These are phyloP conservation scores for Microcebus jonahi DNA, from an alignment of 2,113 vertebrate species.

Conservation along the genomic window DNA sequence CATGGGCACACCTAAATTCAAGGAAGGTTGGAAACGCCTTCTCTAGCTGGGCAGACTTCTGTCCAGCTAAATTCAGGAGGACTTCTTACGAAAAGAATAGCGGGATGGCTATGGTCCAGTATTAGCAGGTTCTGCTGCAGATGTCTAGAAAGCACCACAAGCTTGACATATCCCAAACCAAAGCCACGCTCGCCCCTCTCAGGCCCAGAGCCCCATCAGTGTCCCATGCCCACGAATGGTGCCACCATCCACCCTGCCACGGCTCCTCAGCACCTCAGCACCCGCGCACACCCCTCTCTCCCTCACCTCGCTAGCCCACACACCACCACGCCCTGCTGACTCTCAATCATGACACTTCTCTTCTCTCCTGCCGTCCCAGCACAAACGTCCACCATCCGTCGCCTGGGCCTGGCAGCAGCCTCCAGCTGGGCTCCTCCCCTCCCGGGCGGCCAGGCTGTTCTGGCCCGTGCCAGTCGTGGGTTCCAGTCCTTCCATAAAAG, in stretches of 20 bases:
- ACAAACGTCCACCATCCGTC: background rate
- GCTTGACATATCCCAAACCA: background rate
- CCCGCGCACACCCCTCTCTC: background rate
- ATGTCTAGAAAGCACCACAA: background rate
- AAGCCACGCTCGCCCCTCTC: background rate
- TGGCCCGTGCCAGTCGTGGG: background rate
- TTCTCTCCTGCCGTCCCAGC: background rate
- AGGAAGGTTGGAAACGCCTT: background rate
- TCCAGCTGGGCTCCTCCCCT: background rate
- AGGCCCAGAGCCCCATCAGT: background rate
- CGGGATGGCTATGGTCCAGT: background rate
- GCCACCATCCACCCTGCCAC: accelerated
- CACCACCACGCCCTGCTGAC: background rate
- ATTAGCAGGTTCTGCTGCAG: background rate
- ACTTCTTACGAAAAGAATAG: background rate
- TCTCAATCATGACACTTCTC: background rate
- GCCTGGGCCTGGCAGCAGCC: background rate
- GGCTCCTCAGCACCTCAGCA: background rate
- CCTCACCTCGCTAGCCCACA: background rate
- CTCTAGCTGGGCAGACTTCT: background rate
- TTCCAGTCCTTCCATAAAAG: background rate
- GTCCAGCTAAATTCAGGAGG: background rate
- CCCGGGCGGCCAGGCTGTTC: background rate
- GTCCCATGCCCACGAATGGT: background rate
- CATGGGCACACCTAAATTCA: background rate